These are phyloP conservation scores for Argyresthia goedartella DNA, from an alignment of 2,888 invertebrate genomes.

Conservation along the genomic window DNA sequence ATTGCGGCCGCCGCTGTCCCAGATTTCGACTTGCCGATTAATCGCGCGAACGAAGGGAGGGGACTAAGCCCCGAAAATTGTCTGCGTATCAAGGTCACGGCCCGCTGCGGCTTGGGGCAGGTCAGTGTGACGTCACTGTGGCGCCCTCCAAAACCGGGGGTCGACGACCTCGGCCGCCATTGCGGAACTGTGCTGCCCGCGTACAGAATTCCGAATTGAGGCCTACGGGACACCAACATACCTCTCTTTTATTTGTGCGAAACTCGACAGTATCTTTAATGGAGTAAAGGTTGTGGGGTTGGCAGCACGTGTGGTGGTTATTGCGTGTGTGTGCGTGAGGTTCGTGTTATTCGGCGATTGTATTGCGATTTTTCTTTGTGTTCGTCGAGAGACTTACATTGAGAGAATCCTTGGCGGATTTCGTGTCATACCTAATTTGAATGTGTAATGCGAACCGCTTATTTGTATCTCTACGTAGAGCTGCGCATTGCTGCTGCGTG, in stretches of 20 bases:
- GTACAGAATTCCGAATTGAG: constrained; percentile 65
- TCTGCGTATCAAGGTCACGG: constrained; percentile 47
- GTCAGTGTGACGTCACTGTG: constrained; percentile 61
- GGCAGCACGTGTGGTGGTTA: background rate
- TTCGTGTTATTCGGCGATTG: constrained; percentile 4
- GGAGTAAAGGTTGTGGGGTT: no score
- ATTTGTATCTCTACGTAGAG: no score
- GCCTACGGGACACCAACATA: constrained; percentile 21
- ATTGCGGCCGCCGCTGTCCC: no score
- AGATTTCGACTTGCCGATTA: no score
- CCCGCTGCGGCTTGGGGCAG: constrained; percentile 36
- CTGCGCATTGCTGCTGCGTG: no score
- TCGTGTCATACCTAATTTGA: background rate
- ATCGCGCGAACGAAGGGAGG: background rate
- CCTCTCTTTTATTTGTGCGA: background rate
- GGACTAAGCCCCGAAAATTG: constrained; percentile 29
- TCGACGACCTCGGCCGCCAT: constrained; percentile 54
- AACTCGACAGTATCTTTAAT: constrained; percentile 1
- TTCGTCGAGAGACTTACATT: constrained; percentile 1
- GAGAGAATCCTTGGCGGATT: background rate
- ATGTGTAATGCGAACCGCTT: no score
- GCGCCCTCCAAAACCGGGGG: constrained; percentile 63
- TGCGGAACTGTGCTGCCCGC: constrained; percentile 65
- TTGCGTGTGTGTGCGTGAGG: constrained; percentile 1
- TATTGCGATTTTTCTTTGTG: constrained; percentile 3